These are phyloP conservation scores for Notodonta dromedarius DNA, from an alignment of 2,888 invertebrate genomes.

Conservation along the genomic window DNA sequence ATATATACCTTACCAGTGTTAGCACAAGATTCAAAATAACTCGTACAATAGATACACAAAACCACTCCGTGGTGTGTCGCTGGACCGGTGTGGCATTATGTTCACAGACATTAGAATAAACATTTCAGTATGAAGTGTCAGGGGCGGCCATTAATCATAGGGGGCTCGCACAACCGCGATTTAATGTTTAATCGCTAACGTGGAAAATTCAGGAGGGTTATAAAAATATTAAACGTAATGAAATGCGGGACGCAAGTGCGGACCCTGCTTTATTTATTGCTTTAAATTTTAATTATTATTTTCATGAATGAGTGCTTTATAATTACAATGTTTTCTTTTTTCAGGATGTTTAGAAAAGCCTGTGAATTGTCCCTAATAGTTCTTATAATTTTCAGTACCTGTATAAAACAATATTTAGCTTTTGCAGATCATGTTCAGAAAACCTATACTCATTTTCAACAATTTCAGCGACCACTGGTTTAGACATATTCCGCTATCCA, in stretches of 20 bases:
- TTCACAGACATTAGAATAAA: constrained; percentile 38
- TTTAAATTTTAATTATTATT: neutral
- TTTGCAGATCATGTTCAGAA: too few species aligned
- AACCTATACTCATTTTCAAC: too few species aligned
- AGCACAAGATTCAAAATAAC: neutral
- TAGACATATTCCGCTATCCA: too few species aligned
- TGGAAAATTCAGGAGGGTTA: constrained; percentile 39
- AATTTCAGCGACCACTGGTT: too few species aligned
- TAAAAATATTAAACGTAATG: constrained; percentile 6
- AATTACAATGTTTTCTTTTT: neutral
- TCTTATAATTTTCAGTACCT: neutral
- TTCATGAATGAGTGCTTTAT: neutral
- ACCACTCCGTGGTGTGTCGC: neutral
- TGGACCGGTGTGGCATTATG: constrained; percentile 8
- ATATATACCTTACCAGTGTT: neutral
- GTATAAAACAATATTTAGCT: too few species aligned
- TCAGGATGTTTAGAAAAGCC: neutral
- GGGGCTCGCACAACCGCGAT: constrained; percentile 36
- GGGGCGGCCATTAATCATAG: constrained; percentile 49
- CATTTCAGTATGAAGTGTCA: constrained; percentile 41
- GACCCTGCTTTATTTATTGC: neutral
- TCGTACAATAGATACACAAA: neutral
- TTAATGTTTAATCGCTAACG: constrained; percentile 41
- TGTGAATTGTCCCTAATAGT: too few species aligned
- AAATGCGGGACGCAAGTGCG: constrained; percentile 3